Percentiles rank a stretch among this genome's conserved stretches.
Conservation (phyloP, 2,113 vertebrate genomes). For the Menura novaehollandiae region DNA sequence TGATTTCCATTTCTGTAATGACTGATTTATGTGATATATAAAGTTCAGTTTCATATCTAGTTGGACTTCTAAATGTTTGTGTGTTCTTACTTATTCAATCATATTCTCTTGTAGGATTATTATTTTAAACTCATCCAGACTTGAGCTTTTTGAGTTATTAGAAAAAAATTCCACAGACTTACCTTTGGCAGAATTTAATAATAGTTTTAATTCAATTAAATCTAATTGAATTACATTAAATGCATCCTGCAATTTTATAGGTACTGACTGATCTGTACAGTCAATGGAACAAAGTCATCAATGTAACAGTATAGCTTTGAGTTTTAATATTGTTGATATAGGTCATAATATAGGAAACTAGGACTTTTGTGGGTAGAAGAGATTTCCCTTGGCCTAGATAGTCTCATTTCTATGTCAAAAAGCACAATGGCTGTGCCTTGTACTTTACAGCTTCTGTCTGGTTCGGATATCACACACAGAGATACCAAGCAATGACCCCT, state of each 20-base stretch:
- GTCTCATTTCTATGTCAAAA: neutral
- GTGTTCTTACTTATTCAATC: conserved; percentile 63
- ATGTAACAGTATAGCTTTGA: neutral
- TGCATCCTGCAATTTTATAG: conserved; percentile 58
- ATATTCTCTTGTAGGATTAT: conserved; percentile 51
- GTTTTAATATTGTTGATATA: conserved; percentile 22
- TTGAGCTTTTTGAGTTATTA: conserved; percentile 71
- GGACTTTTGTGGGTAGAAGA: neutral
- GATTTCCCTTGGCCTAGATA: neutral
- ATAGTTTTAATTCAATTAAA: conserved; percentile 68
- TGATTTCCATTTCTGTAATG: conserved; percentile 62
- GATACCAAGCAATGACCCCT: neutral
- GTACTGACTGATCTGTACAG: conserved; percentile 29
- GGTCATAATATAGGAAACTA: conserved; percentile 7
- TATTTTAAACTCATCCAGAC: conserved; percentile 70
- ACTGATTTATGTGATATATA: conserved; percentile 55
- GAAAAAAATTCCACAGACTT: conserved; percentile 51
- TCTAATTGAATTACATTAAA: conserved; percentile 61
- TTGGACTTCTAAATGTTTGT: conserved; percentile 39
- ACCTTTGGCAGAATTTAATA: conserved; percentile 63
- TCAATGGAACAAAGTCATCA: conserved; percentile 32
- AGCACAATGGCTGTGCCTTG: neutral
- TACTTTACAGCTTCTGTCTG: neutral
- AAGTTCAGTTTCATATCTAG: conserved; percentile 42
- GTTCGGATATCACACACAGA: neutral